A percentile compares a stretch with the other conserved stretches of the same genome.
These are phyloP conservation scores for Homarus americanus DNA, from an alignment of 1,140 invertebrate genomes.

Conservation along the genomic window DNA sequence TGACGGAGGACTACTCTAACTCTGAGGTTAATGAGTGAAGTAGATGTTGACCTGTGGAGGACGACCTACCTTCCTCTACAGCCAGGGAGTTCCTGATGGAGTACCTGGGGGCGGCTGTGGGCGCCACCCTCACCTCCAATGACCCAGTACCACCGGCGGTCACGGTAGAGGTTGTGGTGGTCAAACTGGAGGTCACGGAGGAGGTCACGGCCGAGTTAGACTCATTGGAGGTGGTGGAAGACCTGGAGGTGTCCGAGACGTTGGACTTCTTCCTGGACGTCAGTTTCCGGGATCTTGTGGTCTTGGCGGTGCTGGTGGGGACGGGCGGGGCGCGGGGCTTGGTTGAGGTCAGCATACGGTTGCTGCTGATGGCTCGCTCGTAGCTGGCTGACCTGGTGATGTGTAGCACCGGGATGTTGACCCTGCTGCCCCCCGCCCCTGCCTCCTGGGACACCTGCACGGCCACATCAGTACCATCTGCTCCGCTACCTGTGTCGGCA, in stretches of 20 bases:
- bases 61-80: constrained; percentile 1
- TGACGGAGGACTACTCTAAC: too few relatives aligned
- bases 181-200: background rate
- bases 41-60: background rate
- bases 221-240: constrained; percentile 32
- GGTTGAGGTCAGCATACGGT: background rate
- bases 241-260: constrained; percentile 36
- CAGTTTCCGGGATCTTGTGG: background rate
- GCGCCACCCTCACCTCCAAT: background rate
- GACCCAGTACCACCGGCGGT: background rate
- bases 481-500: background rate
- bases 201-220: background rate
- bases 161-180: background rate
- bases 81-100: constrained; percentile 26
- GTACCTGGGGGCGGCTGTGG: constrained; percentile 35
- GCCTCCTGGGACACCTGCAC: too few relatives aligned
- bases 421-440: background rate
- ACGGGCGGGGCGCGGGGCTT: background rate
- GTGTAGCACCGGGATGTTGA: constrained; percentile 29
- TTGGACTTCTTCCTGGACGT: constrained; percentile 36
- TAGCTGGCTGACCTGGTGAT: constrained; percentile 15
- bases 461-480: too few relatives aligned
- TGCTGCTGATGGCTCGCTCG: constrained; percentile 44
- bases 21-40: too few relatives aligned
- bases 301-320: background rate